phyloP scores from a whole-genome alignment of 1,140 invertebrate genomes.

The Cotesia chilonis region DNA sequence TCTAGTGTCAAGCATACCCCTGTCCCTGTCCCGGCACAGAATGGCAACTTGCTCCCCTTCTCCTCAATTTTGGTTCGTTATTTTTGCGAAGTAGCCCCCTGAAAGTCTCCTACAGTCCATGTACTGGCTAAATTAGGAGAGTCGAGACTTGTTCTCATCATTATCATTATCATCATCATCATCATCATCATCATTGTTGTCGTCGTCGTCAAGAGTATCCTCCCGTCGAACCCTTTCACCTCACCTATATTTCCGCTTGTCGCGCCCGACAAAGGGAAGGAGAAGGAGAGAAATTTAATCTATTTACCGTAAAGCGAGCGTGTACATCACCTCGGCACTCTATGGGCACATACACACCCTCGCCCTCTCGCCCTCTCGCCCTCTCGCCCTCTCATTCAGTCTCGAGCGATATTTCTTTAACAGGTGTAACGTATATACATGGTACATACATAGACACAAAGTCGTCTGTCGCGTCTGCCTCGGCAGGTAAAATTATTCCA shows the following conservation, averaged over 20 bases:
- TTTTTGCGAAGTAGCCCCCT: slow-evolving; percentile 15
- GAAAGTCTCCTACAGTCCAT: background rate
- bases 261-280: slow-evolving; percentile 48
- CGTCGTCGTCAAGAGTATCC: background rate
- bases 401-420: slow-evolving; percentile 27
- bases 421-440: background rate
- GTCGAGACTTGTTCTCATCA: background rate
- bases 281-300: slow-evolving; percentile 52
- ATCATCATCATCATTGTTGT: background rate
- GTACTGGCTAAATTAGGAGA: background rate
- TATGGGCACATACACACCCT: background rate
- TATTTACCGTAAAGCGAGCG: slow-evolving; percentile 49
- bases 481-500: slow-evolving; percentile 49
- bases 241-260: slow-evolving; percentile 52
- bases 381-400: slow-evolving; percentile 7
- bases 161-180: background rate
- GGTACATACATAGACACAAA: slow-evolving; percentile 9
- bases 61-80: slow-evolving; percentile 4
- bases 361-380: too few species aligned
- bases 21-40: too few species aligned
- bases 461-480: slow-evolving; percentile 22
- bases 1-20: background rate
- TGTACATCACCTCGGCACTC: background rate
- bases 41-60: background rate
- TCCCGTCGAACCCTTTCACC: slow-evolving; percentile 20